Evolutionary conservation across 2,888 invertebrate species (phyloP).

Genomic region (Alviniconcha strummeri): DNA sequence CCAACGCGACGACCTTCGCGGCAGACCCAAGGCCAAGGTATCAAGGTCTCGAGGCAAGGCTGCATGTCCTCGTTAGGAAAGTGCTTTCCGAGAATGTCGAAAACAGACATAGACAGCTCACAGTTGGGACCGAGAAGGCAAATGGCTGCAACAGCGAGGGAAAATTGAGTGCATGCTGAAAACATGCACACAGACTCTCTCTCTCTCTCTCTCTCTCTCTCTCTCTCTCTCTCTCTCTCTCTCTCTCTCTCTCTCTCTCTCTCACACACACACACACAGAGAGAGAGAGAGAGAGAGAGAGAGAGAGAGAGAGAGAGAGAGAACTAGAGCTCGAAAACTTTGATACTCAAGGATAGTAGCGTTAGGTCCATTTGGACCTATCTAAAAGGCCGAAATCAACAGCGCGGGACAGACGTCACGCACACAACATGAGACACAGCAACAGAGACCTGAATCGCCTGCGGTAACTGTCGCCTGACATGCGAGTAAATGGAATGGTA

Average conservation of each 20-base stretch:
- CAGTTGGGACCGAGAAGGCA: conserved; percentile 6
- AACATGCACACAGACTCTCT: no score
- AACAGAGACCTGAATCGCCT: no score
- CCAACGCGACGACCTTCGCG: conserved; percentile 13
- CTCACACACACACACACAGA: neutral
- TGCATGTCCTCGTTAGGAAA: neutral
- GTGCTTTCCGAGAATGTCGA: conserved; percentile 10
- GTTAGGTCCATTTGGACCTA: no score
- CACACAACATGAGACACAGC: no score
- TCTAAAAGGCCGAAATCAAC: no score
- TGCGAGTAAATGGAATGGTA: no score
- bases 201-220: conserved; percentile 13
- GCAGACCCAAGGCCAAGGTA: conserved; percentile 23
- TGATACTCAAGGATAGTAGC: no score
- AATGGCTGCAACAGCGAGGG: neutral
- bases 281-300: no score
- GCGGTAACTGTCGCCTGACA: no score
- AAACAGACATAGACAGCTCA: neutral
- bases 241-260: neutral
- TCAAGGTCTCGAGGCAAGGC: conserved; percentile 27
- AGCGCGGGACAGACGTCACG: no score
- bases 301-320: no score
- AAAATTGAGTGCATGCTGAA: neutral
- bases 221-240: conserved; percentile 13
- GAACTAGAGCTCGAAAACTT: no score